These are phyloP conservation scores for Apteryx mantelli DNA, from an alignment of 2,113 vertebrate species.

Conservation along the genomic window DNA sequence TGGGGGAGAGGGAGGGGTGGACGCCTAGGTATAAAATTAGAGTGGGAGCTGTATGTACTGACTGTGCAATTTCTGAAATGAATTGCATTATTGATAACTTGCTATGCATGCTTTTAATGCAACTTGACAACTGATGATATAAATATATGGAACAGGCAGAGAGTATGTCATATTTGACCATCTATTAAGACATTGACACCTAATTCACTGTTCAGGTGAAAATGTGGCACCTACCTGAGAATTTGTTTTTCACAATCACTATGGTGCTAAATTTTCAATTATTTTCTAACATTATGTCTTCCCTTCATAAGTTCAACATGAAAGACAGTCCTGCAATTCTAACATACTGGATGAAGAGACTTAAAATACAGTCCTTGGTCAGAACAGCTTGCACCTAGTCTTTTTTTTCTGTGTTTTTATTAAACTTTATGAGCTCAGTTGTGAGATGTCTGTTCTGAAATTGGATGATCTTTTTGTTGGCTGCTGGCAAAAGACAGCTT, in stretches of 20 bases:
- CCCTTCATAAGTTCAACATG: background rate
- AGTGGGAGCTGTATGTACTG: background rate
- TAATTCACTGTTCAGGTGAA: background rate
- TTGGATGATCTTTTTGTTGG: background rate
- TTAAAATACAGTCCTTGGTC: background rate
- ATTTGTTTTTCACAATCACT: background rate
- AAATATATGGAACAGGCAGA: background rate
- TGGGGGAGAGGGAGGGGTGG: fast-evolving
- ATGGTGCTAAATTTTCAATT: background rate
- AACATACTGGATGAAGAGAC: background rate
- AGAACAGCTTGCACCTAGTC: background rate
- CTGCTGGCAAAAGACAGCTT: background rate
- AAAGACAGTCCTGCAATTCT: background rate
- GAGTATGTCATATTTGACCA: background rate
- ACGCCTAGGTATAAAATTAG: background rate
- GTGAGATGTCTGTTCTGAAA: background rate
- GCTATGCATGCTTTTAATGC: background rate
- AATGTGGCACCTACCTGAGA: background rate
- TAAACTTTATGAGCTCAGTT: background rate
- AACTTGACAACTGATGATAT: background rate
- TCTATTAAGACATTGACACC: background rate
- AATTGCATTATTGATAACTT: background rate
- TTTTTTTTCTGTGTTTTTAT: background rate
- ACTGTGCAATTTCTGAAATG: background rate
- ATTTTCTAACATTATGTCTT: background rate